Conservation (phyloP, 2,113 vertebrate species). For the Macrotis lagotis region DNA sequence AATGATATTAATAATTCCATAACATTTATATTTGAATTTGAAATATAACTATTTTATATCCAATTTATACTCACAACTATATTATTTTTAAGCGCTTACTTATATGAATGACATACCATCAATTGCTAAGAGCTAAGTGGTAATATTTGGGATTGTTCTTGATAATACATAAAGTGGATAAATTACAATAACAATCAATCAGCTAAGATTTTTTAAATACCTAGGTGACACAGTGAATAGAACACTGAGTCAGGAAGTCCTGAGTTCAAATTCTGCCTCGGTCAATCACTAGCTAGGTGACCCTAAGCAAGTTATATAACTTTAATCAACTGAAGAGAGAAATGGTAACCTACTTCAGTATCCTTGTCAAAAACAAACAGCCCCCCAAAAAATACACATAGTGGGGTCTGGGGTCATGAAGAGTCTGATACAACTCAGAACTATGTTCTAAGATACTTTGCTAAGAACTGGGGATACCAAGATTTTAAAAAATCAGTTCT, state of each 20-base stretch:
- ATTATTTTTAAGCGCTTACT: conserved; percentile 43
- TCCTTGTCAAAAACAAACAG: neutral
- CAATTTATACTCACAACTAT: conserved; percentile 47
- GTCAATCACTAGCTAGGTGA: neutral
- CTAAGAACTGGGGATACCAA: neutral
- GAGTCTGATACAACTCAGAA: neutral
- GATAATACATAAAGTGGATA: neutral
- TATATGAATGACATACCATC: conserved; percentile 51
- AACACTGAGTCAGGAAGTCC: neutral
- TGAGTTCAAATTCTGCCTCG: neutral
- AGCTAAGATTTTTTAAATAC: neutral
- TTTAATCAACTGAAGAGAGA: neutral
- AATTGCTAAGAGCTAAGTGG: neutral
- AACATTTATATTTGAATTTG: conserved; percentile 64
- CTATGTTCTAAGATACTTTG: neutral
- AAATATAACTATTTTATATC: conserved; percentile 6
- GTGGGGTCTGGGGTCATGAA: no score
- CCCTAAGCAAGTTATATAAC: neutral
- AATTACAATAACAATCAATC: neutral
- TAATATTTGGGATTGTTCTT: neutral
- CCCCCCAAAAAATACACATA: neutral
- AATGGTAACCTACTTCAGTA: neutral
- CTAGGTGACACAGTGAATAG: neutral
- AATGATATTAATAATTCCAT: conserved; percentile 48
- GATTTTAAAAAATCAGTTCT: neutral